These are phyloP conservation scores for Elegia similella DNA, from an alignment of 2,888 invertebrate species.

Conservation along the genomic window DNA sequence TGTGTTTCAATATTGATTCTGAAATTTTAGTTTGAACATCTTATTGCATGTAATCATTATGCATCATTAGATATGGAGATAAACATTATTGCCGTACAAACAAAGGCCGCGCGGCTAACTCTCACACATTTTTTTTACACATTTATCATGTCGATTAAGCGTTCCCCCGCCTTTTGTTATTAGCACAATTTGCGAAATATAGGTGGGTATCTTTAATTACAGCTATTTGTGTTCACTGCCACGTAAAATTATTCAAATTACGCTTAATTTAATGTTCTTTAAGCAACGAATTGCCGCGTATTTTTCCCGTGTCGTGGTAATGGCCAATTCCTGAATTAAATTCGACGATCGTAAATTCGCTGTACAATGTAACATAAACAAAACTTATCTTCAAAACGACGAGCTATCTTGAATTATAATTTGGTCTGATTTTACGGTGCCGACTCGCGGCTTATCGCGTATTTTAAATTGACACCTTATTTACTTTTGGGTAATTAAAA, in stretches of 20 bases:
- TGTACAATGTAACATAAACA: conserved; percentile 62
- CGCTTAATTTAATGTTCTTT: conserved; percentile 69
- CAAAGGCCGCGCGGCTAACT: conserved; percentile 8
- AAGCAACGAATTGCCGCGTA: conserved; percentile 64
- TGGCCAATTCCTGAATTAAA: conserved; percentile 67
- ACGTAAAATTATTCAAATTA: conserved; percentile 75
- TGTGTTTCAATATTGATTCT: too few species aligned
- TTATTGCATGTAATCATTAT: too few species aligned
- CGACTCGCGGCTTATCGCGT: conserved; percentile 37
- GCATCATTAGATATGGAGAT: conserved; percentile 11
- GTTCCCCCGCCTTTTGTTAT: conserved; percentile 39
- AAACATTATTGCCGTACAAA: conserved; percentile 17
- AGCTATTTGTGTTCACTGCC: conserved; percentile 68
- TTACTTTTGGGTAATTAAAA: background rate
- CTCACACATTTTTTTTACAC: conserved; percentile 14
- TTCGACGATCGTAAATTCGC: conserved; percentile 61
- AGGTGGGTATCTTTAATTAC: conserved; percentile 60
- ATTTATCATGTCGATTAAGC: conserved; percentile 17
- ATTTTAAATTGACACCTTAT: conserved; percentile 19
- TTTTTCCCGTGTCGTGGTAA: conserved; percentile 64
- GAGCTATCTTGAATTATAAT: conserved; percentile 55
- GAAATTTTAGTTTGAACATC: too few species aligned
- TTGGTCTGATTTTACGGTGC: conserved; percentile 36
- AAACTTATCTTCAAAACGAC: conserved; percentile 62
- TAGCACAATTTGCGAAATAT: conserved; percentile 49